Percentiles rank a stretch among this genome's conserved stretches.
phyloP scores from a whole-genome alignment of 2,113 vertebrate genomes.

The Acrocephalus arundinaceus region DNA sequence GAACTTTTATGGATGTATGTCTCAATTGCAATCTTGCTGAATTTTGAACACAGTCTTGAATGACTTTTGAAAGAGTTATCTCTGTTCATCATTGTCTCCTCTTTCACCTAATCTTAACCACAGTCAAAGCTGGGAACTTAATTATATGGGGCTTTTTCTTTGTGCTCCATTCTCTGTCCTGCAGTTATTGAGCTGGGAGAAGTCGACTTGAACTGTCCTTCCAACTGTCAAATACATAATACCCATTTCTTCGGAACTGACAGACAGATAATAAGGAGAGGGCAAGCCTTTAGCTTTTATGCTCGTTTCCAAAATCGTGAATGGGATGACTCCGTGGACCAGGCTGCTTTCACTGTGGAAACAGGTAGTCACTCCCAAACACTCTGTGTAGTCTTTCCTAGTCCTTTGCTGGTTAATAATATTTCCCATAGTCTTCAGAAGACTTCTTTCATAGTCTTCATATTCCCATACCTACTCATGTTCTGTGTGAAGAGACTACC shows the following conservation, averaged over 20 bases:
- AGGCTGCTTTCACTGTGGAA: slow-evolving; percentile 42
- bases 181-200: slow-evolving; percentile 59
- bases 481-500: background rate
- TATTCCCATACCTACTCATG: background rate
- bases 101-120: background rate
- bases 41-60: background rate
- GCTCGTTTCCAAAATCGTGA: slow-evolving; percentile 56
- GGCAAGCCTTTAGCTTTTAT: slow-evolving; percentile 47
- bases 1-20: background rate
- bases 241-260: slow-evolving; percentile 39
- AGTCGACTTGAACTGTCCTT: slow-evolving; percentile 50
- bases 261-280: slow-evolving; percentile 55
- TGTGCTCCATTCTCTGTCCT: slow-evolving; percentile 9
- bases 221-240: slow-evolving; percentile 48
- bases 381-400: background rate
- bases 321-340: slow-evolving; percentile 31
- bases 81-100: background rate
- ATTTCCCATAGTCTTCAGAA: background rate
- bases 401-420: background rate
- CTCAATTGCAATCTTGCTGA: background rate
- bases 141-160: background rate
- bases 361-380: slow-evolving; percentile 24
- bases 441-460: background rate
- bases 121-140: background rate
- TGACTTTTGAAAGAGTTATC: background rate